Evolutionary conservation across 2,113 vertebrate species (phyloP), one percentile per base, ranked within the genome.

Genomic region (Corythoichthys intestinalis): DNA sequence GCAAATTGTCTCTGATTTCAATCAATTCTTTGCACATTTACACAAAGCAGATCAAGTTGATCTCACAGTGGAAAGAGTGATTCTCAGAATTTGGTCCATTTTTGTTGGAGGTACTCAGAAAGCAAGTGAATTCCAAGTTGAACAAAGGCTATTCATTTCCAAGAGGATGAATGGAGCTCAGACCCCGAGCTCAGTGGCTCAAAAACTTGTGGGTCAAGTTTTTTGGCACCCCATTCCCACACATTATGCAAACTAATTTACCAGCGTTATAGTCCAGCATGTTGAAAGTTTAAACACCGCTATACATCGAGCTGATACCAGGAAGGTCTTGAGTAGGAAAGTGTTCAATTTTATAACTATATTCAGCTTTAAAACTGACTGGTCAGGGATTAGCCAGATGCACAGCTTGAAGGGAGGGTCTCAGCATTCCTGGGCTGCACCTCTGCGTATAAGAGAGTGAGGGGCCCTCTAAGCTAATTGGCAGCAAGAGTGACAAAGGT

Each of bases 401-500:
- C 82, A 85, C 61, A 37, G 56, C 52, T 52, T 4, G 66, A 82
- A 66, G 75, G 83, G 83, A 79, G 86, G 87, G 83, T 80, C 72
- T 57, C 81, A 6, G 64, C 88, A 91, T 91, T 90, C 87, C 89
- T 79, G 66, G 69, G 68, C 71, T 67, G 63, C 83, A 88, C 86
- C 81, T 84, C 83, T 80, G 85, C 73, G 78, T 83, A 73, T 82
- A 75, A 87, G 77, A 75, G 71, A 89, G 82, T 78, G 85, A 90
- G 87, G 85, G 87, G 73, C 84, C 90, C 91, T 87, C 87, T 74
- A 71, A 90, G 90, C 90, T 94, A 93, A 93, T 94, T 94, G 93
- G 92, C 91, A 91, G 90, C 62, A 79, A 82, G 85, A 83, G 87
- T 85, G 89, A 93, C 94, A 94, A 94, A 94, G 90, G 92, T 92